Evolutionary conservation across 37 sponge, comb jelly and placozoan species (phyloP).

Genomic region (Halichondria panicea): DNA sequence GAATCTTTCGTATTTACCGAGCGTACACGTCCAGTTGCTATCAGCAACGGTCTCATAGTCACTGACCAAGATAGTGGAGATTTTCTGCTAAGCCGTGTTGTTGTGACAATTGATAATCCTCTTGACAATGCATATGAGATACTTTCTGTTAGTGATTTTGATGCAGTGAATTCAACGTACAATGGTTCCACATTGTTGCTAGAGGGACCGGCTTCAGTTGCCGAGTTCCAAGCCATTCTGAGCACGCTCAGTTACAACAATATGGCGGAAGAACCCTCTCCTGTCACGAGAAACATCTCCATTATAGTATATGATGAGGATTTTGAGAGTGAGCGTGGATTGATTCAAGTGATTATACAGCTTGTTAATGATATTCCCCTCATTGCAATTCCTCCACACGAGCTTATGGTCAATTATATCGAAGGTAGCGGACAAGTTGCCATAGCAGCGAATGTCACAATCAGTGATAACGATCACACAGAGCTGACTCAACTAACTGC

Average conservation of each 20-base stretch:
- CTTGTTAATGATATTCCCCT: conserved; percentile 76
- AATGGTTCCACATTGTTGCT: conserved; percentile 31
- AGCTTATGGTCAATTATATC: conserved; percentile 61
- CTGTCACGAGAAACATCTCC: conserved; percentile 31
- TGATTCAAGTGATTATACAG: conserved; percentile 39
- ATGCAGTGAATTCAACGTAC: conserved; percentile 25
- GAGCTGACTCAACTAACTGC: conserved; percentile 32
- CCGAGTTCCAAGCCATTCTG: conserved; percentile 67
- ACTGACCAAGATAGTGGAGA: conserved; percentile 78
- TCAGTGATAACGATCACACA: conserved; percentile 69
- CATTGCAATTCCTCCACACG: conserved; percentile 31
- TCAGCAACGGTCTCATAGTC: conserved; percentile 32
- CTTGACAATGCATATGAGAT: conserved; percentile 38
- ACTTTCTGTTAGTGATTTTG: conserved; percentile 28
- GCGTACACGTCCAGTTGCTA: conserved; percentile 38
- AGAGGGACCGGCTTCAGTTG: conserved; percentile 70
- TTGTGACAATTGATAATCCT: conserved; percentile 61
- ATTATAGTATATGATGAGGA: conserved; percentile 60
- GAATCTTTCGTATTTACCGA: conserved; percentile 60
- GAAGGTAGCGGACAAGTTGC: conserved; percentile 73
- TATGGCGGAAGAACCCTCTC: conserved; percentile 70
- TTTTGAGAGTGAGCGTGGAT: conserved; percentile 21
- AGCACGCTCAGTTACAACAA: conserved; percentile 72
- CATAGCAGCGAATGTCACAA: conserved; percentile 53
- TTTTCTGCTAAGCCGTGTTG: conserved; percentile 29